A percentile compares a stretch with the other conserved stretches of the same genome.
Evolutionary conservation across 1,140 invertebrate species (phyloP).

Genomic region (Zaprionus capensis): DNA sequence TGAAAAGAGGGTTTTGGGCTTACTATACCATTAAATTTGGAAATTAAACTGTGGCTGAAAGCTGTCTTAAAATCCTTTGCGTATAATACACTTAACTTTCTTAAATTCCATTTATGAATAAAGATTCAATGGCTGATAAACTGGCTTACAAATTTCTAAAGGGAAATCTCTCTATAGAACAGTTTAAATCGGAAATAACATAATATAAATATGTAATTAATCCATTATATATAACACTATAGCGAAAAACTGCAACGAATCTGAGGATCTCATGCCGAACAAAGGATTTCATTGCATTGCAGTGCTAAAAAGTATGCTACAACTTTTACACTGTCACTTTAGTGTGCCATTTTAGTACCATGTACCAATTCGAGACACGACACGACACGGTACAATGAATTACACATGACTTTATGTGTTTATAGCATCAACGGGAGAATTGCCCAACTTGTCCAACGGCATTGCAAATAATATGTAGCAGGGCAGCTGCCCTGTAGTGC

Average conservation of each 20-base stretch:
- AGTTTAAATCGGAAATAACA: no score
- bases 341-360: not conserved
- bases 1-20: no score
- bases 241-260: no score
- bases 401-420: slow-evolving; percentile 1
- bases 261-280: not conserved
- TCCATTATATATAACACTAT: not conserved
- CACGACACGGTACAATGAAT: not conserved
- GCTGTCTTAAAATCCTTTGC: no score
- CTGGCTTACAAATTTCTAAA: no score
- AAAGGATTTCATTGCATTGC: not conserved
- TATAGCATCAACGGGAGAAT: not conserved
- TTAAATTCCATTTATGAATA: no score
- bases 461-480: not conserved
- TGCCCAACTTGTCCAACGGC: not conserved
- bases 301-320: not conserved
- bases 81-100: no score
- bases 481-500: not conserved
- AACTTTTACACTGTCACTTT: not conserved
- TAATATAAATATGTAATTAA: not conserved
- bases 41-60: not conserved
- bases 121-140: no score
- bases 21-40: not conserved
- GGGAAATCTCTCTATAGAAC: rapidly evolving
- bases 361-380: not conserved